Evolutionary conservation across 2,888 invertebrate genomes (phyloP), one percentile per base, ranked within the genome.

Genomic region (Stramonita haemastoma): DNA sequence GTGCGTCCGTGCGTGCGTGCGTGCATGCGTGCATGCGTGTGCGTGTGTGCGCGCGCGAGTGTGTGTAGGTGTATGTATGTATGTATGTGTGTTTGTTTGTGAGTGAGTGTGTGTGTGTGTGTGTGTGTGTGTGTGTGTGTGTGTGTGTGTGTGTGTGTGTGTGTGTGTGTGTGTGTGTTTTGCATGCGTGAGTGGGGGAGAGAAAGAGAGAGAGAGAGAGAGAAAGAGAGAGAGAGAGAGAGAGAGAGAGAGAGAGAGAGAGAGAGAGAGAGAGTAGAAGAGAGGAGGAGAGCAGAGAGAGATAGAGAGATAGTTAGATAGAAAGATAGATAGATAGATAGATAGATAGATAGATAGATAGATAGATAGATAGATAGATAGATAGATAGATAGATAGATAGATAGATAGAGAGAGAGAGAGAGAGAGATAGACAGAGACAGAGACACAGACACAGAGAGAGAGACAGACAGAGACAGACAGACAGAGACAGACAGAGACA

Each of bases 91-190:
- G n/a, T n/a, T n/a, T n/a, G n/a, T n/a, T n/a, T n/a, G n/a, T n/a
- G n/a, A 5, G 73, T 73, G 73, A 17, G 73, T 22, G 22, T 17
- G 73, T 22, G 22, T 73, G 11, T 73, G 73, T 73, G 73, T 73
- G 73, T 73, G 73, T 73, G 73, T 73, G 73, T 73, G 73, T 73
- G 73, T 73, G 73, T 73, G 73, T 73, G 73, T 73, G 73, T 26
- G 73, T 73, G 26, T 73, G 73, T 73, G 73, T 73, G 73, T n/a
- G 73, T 73, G 73, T 73, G 73, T 73, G n/a, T 73, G 19, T n/a
- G n/a, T 73, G n/a, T 26, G 19, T 73, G n/a, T 73, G 73, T 73
- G 73, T 57, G 57, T 57, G 57, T 57, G 57, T 57, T 57, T 8
- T 57, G 57, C 15, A 17, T 57, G 57, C 15, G 57, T 57, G 57